A percentile compares a stretch with the other conserved stretches of the same genome.
Evolutionary conservation across 2,888 invertebrate genomes (phyloP).

Genomic region (Geotrupes spiniger): DNA sequence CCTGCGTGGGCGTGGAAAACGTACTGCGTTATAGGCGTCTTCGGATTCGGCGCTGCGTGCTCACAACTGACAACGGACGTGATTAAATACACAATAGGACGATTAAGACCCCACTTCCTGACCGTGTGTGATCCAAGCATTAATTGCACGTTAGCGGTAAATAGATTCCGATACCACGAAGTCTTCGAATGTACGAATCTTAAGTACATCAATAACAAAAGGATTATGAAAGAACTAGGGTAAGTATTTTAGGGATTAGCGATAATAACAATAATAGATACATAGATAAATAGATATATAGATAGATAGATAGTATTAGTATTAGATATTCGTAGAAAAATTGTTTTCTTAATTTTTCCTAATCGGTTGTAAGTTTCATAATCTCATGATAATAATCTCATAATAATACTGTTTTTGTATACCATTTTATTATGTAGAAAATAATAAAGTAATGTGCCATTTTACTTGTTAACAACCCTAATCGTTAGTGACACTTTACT

Average conservation of each 20-base stretch:
- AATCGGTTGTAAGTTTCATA: no score
- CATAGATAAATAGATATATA: no score
- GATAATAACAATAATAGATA: no score
- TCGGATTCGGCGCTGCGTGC: conserved; percentile 83
- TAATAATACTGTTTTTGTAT: no score
- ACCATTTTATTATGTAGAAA: no score
- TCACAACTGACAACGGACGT: conserved; percentile 88
- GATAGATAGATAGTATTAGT: no score
- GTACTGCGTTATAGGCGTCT: conserved; percentile 75
- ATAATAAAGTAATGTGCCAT: no score
- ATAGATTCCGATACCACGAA: conserved; percentile 66
- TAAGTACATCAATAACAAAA: conserved; percentile 43
- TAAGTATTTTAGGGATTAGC: conserved; percentile 29
- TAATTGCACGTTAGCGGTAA: conserved; percentile 58
- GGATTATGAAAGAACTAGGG: conserved; percentile 70
- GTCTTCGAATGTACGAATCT: conserved; percentile 64
- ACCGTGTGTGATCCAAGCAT: conserved; percentile 79
- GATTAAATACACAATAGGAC: conserved; percentile 90
- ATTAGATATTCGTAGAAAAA: no score
- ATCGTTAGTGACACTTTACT: no score
- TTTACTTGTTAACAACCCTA: no score
- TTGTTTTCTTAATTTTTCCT: no score
- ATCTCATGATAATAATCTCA: no score
- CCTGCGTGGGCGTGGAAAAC: conserved; percentile 73
- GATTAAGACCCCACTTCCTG: conserved; percentile 92